phyloP scores from a whole-genome alignment of 2,113 vertebrate species.

The Onychostruthus taczanowskii region DNA sequence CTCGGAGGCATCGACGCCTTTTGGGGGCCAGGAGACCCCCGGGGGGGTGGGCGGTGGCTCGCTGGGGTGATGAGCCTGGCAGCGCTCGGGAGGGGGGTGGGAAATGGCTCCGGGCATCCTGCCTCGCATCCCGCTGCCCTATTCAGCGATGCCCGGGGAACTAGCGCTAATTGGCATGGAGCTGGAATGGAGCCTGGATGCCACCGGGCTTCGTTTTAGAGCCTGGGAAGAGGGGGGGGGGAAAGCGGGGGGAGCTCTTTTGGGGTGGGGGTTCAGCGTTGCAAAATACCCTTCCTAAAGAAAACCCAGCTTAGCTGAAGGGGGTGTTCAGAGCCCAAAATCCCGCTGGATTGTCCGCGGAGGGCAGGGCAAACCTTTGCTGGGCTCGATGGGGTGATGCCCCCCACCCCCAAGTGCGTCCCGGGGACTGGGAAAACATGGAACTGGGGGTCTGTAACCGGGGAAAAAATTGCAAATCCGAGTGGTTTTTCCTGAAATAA shows the following conservation, averaged over 20 bases:
- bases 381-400: not conserved
- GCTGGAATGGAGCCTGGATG: slow-evolving; percentile 8
- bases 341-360: accelerated
- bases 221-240: not conserved
- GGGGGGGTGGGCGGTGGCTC: not conserved
- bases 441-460: not conserved
- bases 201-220: not conserved
- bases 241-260: too few species aligned
- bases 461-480: not conserved
- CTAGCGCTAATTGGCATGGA: slow-evolving; percentile 13
- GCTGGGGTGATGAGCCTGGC: not conserved
- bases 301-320: not conserved
- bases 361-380: not conserved
- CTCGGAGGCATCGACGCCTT: not conserved
- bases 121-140: slow-evolving; percentile 15
- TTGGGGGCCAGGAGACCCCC: not conserved
- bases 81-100: not conserved
- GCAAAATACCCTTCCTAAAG: not conserved
- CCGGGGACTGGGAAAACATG: not conserved
- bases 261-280: not conserved
- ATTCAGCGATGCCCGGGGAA: not conserved
- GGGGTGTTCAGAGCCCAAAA: not conserved
- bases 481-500: not conserved
- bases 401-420: not conserved
- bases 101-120: not conserved